Evolutionary conservation across 2,113 vertebrate species (phyloP).

Genomic region (Macquaria ambigua): DNA sequence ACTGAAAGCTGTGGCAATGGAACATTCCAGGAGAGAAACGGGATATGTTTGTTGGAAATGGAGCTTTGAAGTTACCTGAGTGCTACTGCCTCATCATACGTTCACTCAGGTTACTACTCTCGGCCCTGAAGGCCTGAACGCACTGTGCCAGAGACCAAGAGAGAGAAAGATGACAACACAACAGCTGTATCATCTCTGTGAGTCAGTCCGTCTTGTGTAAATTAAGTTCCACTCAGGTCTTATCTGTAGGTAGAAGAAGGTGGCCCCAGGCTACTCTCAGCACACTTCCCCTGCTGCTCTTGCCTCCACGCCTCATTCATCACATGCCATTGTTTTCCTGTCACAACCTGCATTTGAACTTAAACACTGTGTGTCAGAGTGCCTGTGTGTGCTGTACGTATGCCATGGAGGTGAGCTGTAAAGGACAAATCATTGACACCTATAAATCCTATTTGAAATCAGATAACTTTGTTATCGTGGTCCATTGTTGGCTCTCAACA

Average conservation of each 20-base stretch:
- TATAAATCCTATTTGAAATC: slow-evolving; percentile 2
- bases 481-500: neutral
- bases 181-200: slow-evolving; percentile 39
- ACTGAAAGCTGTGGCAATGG: slow-evolving; percentile 30
- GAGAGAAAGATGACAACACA: neutral
- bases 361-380: slow-evolving; percentile 6
- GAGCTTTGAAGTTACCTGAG: slow-evolving; percentile 73
- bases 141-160: no score
- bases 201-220: slow-evolving; percentile 68
- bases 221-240: slow-evolving; percentile 36
- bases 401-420: neutral
- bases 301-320: slow-evolving; percentile 42
- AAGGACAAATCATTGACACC: neutral
- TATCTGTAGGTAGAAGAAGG: slow-evolving; percentile 50
- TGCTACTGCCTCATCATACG: slow-evolving; percentile 41
- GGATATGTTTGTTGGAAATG: slow-evolving; percentile 55
- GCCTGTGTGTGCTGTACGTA: slow-evolving; percentile 14
- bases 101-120: slow-evolving; percentile 64
- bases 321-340: slow-evolving; percentile 57
- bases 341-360: slow-evolving; percentile 46
- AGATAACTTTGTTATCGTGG: neutral
- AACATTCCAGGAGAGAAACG: slow-evolving; percentile 58
- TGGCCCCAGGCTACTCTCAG: slow-evolving; percentile 59
- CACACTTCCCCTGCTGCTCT: slow-evolving; percentile 15
- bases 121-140: neutral